phyloP scores from a whole-genome alignment of 2,113 vertebrate genomes.

The Oreochromis aureus region DNA sequence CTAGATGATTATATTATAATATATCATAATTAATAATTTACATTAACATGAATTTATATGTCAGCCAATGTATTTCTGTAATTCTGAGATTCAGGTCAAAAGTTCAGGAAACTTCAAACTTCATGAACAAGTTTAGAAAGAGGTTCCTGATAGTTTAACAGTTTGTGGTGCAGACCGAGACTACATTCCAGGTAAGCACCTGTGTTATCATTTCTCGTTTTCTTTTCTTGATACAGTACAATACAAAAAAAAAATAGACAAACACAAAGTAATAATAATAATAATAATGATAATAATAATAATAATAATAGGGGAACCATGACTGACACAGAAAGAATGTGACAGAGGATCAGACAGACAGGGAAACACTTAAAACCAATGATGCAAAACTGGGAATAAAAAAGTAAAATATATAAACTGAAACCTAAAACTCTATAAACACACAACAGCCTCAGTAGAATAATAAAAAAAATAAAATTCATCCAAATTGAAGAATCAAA shows the following conservation, averaged over 20 bases:
- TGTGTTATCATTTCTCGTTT: background rate
- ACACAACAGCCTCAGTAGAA: fast-evolving
- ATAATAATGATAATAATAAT: background rate
- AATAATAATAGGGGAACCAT: no score
- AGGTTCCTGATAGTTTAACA: background rate
- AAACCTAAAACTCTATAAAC: background rate
- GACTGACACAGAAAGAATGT: background rate
- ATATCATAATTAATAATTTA: fast-evolving
- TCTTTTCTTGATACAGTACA: fast-evolving
- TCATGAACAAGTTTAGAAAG: fast-evolving
- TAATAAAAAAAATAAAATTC: no score
- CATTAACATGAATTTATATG: background rate
- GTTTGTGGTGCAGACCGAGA: background rate
- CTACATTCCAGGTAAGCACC: background rate
- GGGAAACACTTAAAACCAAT: background rate
- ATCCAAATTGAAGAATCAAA: no score
- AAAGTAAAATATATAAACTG: background rate
- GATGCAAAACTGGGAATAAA: background rate
- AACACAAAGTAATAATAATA: background rate
- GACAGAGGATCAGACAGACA: background rate
- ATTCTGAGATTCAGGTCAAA: background rate
- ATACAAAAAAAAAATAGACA: fast-evolving
- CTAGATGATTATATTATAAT: background rate
- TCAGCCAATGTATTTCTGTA: fast-evolving
- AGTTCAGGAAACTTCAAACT: background rate